Evolutionary conservation across 2,888 invertebrate genomes (phyloP).

Genomic region (Spicauda simplicius): DNA sequence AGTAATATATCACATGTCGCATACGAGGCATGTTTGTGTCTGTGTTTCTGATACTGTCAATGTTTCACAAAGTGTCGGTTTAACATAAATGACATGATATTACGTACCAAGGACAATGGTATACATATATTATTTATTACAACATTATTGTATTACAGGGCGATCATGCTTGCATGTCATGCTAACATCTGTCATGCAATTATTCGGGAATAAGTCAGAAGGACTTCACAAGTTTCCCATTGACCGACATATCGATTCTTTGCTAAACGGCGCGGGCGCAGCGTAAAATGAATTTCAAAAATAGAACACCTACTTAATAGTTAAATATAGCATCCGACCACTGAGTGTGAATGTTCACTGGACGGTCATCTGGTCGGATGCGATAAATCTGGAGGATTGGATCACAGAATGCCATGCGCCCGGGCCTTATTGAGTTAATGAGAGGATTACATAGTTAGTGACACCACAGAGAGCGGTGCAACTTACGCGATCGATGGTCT

Average conservation of each 20-base stretch:
- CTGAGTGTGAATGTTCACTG: slow-evolving; percentile 57
- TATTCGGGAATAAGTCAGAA: slow-evolving; percentile 59
- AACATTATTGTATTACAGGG: slow-evolving; percentile 43
- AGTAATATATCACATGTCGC: slow-evolving; percentile 42
- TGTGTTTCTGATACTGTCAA: slow-evolving; percentile 41
- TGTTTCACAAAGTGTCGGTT: slow-evolving; percentile 39
- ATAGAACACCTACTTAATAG: slow-evolving; percentile 72
- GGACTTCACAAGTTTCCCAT: slow-evolving; percentile 60
- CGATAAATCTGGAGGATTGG: slow-evolving; percentile 56
- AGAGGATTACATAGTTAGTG: slow-evolving; percentile 76
- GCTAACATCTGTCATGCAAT: slow-evolving; percentile 64
- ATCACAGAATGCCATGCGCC: slow-evolving; percentile 61
- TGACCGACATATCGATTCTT: slow-evolving; percentile 75
- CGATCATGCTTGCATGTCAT: slow-evolving; percentile 67
- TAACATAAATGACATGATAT: slow-evolving; percentile 42
- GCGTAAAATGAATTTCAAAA: slow-evolving; percentile 63
- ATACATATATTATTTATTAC: slow-evolving; percentile 42
- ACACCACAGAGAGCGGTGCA: slow-evolving; percentile 84
- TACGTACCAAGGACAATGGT: slow-evolving; percentile 45
- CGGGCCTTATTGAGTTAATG: slow-evolving; percentile 73
- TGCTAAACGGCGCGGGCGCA: slow-evolving; percentile 77
- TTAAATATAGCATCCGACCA: slow-evolving; percentile 68
- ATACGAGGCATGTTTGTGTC: slow-evolving; percentile 40
- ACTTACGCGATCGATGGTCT: slow-evolving; percentile 86
- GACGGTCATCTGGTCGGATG: slow-evolving; percentile 62